Conservation (phyloP, 2,797 vertebrate genomes). For the Perdix hodgsoniae region DNA sequence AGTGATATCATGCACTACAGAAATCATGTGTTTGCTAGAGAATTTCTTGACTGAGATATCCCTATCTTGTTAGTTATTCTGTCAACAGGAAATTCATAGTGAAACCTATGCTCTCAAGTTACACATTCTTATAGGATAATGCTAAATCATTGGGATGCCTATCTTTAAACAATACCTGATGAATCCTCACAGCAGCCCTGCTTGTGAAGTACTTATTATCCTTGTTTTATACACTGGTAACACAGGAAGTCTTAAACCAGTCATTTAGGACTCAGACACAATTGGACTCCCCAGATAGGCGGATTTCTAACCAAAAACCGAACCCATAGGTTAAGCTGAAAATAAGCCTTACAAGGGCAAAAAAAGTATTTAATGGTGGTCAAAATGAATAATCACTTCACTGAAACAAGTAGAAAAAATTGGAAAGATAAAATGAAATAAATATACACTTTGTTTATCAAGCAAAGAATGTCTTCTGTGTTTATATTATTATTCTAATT, state of each 20-base stretch:
- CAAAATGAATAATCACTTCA: background rate
- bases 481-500: background rate
- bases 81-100: background rate
- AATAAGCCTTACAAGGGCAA: background rate
- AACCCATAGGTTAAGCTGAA: background rate
- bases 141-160: background rate
- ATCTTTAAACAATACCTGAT: background rate
- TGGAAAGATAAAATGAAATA: background rate
- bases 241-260: background rate
- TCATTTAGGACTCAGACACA: conserved; percentile 9
- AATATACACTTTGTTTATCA: background rate
- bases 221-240: background rate
- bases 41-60: accelerated
- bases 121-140: background rate
- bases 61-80: background rate
- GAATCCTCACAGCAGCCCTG: background rate
- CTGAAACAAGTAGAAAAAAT: background rate
- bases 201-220: background rate
- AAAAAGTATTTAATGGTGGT: background rate
- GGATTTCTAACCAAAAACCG: background rate
- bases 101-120: background rate
- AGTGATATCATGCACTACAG: background rate
- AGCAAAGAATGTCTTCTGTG: background rate
- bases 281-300: background rate
- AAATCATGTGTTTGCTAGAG: background rate